These are phyloP conservation scores for Melipona bicolor DNA, from an alignment of 2,888 invertebrate species.

Conservation along the genomic window DNA sequence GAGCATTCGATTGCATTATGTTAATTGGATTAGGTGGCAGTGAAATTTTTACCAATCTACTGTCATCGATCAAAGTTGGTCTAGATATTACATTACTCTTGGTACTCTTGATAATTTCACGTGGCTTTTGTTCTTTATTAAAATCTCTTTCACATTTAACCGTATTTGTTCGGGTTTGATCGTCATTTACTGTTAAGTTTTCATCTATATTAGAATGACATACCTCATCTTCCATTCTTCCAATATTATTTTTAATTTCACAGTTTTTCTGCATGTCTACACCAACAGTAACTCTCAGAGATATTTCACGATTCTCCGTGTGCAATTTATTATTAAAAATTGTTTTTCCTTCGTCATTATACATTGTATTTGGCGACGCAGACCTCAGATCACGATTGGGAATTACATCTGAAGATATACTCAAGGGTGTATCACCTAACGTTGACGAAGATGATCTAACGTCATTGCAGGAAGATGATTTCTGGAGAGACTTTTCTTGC, in stretches of 20 bases:
- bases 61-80: conserved; percentile 70
- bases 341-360: conserved; percentile 30
- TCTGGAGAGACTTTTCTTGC: conserved; percentile 8
- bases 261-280: background rate
- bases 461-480: conserved; percentile 38
- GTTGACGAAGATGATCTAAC: background rate
- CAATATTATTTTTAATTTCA: background rate
- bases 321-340: conserved; percentile 17
- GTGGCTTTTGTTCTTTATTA: conserved; percentile 15
- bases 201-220: background rate
- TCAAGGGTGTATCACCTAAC: conserved; percentile 21
- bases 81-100: background rate
- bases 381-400: background rate
- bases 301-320: background rate
- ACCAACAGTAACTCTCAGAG: background rate
- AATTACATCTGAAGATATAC: conserved; percentile 4
- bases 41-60: conserved; percentile 79
- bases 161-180: background rate
- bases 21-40: conserved; percentile 78
- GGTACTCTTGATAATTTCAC: background rate
- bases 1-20: conserved; percentile 80
- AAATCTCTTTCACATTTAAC: background rate
- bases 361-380: background rate
- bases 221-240: background rate
- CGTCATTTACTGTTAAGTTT: background rate